Percentiles rank a stretch among this genome's conserved stretches.
Conservation (phyloP, 2,797 vertebrate species). For the Novumbra hubbsi region DNA sequence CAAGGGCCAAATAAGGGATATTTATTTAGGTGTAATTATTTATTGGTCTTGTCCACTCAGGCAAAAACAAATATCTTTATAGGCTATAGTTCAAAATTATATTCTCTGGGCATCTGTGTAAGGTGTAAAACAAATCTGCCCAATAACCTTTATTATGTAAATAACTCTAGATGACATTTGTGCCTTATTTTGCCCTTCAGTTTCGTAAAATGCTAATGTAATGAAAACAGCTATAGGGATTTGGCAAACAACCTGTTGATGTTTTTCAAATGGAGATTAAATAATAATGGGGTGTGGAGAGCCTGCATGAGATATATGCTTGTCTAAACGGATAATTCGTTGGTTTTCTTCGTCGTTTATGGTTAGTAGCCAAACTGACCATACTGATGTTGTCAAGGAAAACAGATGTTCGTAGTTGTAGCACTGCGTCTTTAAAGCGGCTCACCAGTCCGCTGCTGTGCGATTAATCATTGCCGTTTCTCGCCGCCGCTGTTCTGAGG, state of each 20-base stretch:
- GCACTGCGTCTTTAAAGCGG: constrained; percentile 68
- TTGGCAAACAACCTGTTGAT: constrained; percentile 57
- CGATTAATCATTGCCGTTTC: constrained; percentile 47
- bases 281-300: background rate
- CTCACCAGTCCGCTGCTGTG: constrained; percentile 15
- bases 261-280: background rate
- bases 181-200: background rate
- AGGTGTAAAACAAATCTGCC: background rate
- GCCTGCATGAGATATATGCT: constrained; percentile 1
- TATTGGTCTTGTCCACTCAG: too few relatives aligned
- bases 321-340: background rate
- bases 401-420: constrained; percentile 50
- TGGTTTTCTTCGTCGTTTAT: background rate
- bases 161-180: background rate
- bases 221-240: background rate
- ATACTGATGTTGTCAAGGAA: background rate
- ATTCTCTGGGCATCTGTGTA: background rate
- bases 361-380: background rate
- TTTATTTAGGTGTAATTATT: too few relatives aligned
- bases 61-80: too few relatives aligned
- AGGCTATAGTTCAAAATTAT: too few relatives aligned
- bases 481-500: constrained; percentile 54
- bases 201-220: background rate
- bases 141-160: background rate
- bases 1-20: background rate